Conservation (phyloP, 2,113 vertebrate genomes). For the Callorhinus ursinus region DNA sequence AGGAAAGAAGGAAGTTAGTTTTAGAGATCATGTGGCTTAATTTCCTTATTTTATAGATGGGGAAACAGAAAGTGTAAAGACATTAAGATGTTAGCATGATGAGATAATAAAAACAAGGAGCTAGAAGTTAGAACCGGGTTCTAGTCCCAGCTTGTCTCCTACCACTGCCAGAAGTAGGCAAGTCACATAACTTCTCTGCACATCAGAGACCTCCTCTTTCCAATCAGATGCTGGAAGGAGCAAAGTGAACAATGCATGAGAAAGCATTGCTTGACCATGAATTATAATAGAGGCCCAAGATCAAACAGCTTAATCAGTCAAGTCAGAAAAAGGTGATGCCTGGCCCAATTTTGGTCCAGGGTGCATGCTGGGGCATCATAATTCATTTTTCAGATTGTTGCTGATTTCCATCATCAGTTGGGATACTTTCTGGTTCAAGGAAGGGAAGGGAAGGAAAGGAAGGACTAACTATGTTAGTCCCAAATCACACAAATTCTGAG, state of each 20-base stretch:
- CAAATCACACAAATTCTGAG: not conserved
- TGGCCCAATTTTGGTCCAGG: not conserved
- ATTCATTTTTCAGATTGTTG: conserved; percentile 13
- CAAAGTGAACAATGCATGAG: not conserved
- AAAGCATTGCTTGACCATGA: not conserved
- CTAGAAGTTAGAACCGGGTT: not conserved
- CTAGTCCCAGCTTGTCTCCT: not conserved
- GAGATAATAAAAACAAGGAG: not conserved
- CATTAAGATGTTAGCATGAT: not conserved
- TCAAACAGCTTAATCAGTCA: not conserved
- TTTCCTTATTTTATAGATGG: not conserved
- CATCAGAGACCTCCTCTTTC: not conserved
- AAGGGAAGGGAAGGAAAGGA: not conserved
- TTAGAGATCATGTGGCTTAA: not conserved
- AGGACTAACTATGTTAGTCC: not conserved
- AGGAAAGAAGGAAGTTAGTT: not conserved
- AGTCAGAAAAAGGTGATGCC: not conserved
- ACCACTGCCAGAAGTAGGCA: not conserved
- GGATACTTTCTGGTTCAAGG: not conserved
- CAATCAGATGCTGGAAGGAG: not conserved
- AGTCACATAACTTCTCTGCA: not conserved
- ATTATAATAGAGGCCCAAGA: not conserved
- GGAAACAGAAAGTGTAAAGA: not conserved
- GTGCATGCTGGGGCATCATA: not conserved
- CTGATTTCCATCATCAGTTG: not conserved